Evolutionary conservation across 2,888 invertebrate genomes (phyloP), one percentile per base, ranked within the genome.

Genomic region (Aporophyla lueneburgensis): DNA sequence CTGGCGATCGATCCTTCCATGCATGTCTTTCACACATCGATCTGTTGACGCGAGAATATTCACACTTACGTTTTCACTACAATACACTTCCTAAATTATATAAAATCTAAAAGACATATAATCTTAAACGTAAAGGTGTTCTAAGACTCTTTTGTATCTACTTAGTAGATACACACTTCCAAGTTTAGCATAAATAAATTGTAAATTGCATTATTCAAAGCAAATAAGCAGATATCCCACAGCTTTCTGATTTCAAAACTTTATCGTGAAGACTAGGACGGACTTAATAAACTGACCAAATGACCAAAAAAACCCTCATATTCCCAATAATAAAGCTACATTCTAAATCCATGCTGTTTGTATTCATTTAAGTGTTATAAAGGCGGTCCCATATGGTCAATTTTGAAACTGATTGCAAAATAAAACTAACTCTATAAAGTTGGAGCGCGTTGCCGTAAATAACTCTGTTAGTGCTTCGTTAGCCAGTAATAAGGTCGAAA

Each of bases 401-500:
- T 68, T 71, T 61, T 6, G 21, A 33, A 84, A 71, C 59, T 43
- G 61, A 73, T 71, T 27, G 62, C 54, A 65, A 84, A 84, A 84
- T 80, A 80, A 72, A 81, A 72, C 61, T 21, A 73, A 73, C 51
- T 59, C 21, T 24, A 69, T 80, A 59, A 51, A 81, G 51, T 84
- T 61, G 19, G 21, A 56, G 19, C 54, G 4, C 7, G 68, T 56
- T 69, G 68, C 61, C 51, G 65, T 81, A 70, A 84, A 84, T 81
- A 69, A 80, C 74, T 54, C 19, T n/a, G 54, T 73, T 70, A 80
- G 81, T 73, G 56, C 69, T 73, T 84, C 56, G 65, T 73, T 84
- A 61, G 58, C 74, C 21, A 6, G 68, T 69, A 80, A 72, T 81
- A 46, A 27, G 68, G 74, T 51, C 5, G 16, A 84, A 83, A 84